Conservation (phyloP, 2,113 vertebrate genomes). For the Paradisaea rubra region DNA sequence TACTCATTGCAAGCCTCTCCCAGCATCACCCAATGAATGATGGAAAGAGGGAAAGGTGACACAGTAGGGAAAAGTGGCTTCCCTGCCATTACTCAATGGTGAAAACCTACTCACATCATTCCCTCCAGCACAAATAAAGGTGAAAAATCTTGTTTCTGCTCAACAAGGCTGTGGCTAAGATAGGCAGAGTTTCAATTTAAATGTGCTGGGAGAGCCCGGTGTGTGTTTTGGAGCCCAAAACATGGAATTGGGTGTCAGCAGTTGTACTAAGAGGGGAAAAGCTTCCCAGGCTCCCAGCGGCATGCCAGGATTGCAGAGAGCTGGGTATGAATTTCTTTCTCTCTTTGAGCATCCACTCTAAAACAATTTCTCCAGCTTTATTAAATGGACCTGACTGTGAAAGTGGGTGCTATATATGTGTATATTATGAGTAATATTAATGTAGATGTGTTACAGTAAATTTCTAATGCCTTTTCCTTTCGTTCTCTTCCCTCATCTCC, state of each 20-base stretch:
- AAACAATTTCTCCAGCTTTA: background rate
- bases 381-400: background rate
- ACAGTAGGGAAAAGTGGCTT: background rate
- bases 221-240: background rate
- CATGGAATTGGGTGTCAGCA: background rate
- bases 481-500: background rate
- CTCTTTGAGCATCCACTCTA: background rate
- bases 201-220: background rate
- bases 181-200: background rate
- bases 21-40: accelerated
- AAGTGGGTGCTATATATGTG: background rate
- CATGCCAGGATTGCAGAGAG: background rate
- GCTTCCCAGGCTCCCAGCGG: background rate
- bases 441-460: background rate
- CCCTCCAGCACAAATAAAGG: background rate
- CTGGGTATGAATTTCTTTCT: background rate
- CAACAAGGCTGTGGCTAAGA: background rate
- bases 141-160: background rate
- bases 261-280: background rate
- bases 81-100: background rate
- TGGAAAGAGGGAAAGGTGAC: background rate
- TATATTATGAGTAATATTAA: background rate
- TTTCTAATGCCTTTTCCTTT: background rate
- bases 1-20: background rate
- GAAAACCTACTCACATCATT: background rate